A percentile compares a stretch with the other conserved stretches of the same genome.
phyloP scores from a whole-genome alignment of 2,888 invertebrate genomes.

The Phortica okadai region DNA sequence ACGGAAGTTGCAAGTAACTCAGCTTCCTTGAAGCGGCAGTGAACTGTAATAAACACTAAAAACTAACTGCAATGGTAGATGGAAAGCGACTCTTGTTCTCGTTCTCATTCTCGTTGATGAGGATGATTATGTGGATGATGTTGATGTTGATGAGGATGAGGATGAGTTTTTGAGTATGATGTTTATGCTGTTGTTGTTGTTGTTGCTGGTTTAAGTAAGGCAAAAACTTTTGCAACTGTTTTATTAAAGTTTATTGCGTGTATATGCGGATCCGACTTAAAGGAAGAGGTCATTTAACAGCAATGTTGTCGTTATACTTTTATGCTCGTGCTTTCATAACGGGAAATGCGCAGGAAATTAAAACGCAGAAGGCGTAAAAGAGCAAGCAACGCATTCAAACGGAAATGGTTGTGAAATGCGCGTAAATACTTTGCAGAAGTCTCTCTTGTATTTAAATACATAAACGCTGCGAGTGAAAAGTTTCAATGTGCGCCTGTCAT shows the following conservation, averaged over 20 bases:
- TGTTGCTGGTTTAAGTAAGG: not conserved
- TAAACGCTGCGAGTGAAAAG: not conserved
- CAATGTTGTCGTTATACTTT: too few relatives aligned
- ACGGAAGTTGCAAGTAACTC: slow-evolving; percentile 67
- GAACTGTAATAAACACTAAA: slow-evolving; percentile 64
- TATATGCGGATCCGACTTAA: too few relatives aligned
- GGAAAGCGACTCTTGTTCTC: not conserved
- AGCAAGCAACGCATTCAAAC: not conserved
- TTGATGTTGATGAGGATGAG: too few relatives aligned
- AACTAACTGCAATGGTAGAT: not conserved
- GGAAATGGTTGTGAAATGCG: not conserved
- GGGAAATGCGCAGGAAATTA: slow-evolving; percentile 50
- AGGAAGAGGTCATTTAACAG: too few relatives aligned
- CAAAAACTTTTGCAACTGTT: not conserved
- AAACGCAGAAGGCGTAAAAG: slow-evolving; percentile 60
- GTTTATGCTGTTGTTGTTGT: slow-evolving; percentile 39
- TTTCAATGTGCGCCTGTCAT: not conserved
- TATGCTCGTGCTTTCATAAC: not conserved
- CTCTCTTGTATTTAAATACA: slow-evolving; percentile 48
- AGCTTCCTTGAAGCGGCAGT: slow-evolving; percentile 60
- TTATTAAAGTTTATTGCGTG: too few relatives aligned
- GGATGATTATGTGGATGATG: too few relatives aligned
- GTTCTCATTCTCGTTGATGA: too few relatives aligned
- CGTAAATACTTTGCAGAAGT: slow-evolving; percentile 48
- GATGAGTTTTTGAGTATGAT: slow-evolving; percentile 47